A percentile compares a stretch with the other conserved stretches of the same genome.
Evolutionary conservation across 2,888 invertebrate genomes (phyloP).

Genomic region (Ectobius pallidus): DNA sequence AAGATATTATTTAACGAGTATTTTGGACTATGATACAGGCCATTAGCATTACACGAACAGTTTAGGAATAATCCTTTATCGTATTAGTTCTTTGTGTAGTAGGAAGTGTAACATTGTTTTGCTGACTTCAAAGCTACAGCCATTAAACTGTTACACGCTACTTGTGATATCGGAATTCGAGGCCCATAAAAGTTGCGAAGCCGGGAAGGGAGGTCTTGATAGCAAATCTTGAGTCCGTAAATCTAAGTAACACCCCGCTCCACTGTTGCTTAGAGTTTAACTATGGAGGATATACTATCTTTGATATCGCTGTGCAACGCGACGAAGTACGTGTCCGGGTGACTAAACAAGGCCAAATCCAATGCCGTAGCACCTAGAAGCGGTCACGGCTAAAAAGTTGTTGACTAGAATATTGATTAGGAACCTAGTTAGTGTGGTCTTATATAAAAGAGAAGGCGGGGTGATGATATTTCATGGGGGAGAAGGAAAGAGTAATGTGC

Average conservation of each 20-base stretch:
- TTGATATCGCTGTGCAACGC: neutral
- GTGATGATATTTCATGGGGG: conserved; percentile 11
- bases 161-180: no score
- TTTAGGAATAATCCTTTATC: no score
- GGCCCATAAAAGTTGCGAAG: no score
- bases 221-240: neutral
- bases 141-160: no score
- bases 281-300: neutral
- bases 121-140: no score
- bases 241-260: neutral
- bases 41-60: no score
- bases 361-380: neutral
- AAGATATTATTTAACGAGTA: no score
- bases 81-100: no score
- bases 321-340: conserved; percentile 13
- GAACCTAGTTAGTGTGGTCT: conserved; percentile 25
- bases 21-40: no score
- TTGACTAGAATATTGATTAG: conserved; percentile 35
- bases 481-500: neutral
- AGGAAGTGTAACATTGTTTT: no score
- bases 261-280: neutral
- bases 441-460: neutral
- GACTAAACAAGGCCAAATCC: conserved; percentile 13
- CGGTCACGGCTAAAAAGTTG: conserved; percentile 11
- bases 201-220: neutral